Evolutionary conservation across 2,797 vertebrate species (phyloP).

Genomic region (Pseudochirops cupreus): DNA sequence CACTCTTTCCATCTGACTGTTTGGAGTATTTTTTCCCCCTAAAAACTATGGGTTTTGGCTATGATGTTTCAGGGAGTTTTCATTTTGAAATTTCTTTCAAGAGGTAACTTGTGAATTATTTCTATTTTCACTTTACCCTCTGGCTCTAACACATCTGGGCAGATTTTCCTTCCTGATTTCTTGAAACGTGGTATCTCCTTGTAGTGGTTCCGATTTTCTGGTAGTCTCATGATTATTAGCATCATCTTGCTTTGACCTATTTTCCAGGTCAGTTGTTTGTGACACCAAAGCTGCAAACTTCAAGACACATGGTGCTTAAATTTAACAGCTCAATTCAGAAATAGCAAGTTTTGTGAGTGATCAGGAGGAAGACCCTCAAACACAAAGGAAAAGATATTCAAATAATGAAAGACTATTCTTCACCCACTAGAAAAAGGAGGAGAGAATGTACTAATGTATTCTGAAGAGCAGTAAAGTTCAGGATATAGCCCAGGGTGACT

Average conservation of each 20-base stretch:
- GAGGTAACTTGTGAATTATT: too few relatives aligned
- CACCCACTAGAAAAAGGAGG: not conserved
- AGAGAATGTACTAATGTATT: not conserved
- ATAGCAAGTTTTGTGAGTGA: not conserved
- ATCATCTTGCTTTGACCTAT: not conserved
- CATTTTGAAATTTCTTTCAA: not conserved
- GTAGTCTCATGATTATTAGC: too few relatives aligned
- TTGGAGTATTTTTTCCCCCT: too few relatives aligned
- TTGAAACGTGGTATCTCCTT: too few relatives aligned
- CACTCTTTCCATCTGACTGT: too few relatives aligned
- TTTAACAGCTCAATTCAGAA: not conserved
- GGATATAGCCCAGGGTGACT: not conserved
- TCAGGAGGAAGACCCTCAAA: not conserved
- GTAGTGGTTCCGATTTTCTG: too few relatives aligned
- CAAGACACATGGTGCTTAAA: not conserved
- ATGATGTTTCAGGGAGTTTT: too few relatives aligned
- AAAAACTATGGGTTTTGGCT: too few relatives aligned
- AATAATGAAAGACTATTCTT: not conserved
- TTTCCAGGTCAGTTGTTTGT: not conserved
- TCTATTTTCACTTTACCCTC: too few relatives aligned
- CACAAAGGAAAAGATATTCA: not conserved
- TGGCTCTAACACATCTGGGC: too few relatives aligned
- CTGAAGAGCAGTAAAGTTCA: not conserved
- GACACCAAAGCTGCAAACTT: not conserved
- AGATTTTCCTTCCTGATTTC: too few relatives aligned